Percentiles rank a stretch among this genome's conserved stretches.
phyloP scores from a whole-genome alignment of 2,888 invertebrate species.

The Hemistola chrysoprasaria region DNA sequence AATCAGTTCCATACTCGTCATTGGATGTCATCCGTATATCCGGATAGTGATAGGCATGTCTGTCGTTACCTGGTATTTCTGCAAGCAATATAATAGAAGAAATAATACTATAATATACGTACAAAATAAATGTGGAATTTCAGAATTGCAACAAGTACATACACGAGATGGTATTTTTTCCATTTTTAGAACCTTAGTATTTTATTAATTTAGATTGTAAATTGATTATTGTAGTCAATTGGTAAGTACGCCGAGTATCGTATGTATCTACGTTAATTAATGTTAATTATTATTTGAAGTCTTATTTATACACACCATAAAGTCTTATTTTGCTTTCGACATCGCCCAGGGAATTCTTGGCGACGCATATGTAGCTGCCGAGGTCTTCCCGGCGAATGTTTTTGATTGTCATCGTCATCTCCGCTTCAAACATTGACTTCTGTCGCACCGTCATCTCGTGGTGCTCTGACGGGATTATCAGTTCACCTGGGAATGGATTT shows the following conservation, averaged over 20 bases:
- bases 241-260: too few species aligned
- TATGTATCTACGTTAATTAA: too few species aligned
- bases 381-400: conserved; percentile 90
- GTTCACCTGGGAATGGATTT: conserved; percentile 86
- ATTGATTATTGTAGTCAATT: too few species aligned
- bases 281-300: too few species aligned
- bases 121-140: too few species aligned
- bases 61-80: conserved; percentile 78
- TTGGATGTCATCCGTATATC: conserved; percentile 64
- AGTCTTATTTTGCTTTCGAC: conserved; percentile 94
- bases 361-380: conserved; percentile 93
- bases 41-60: conserved; percentile 68
- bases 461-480: conserved; percentile 92
- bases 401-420: conserved; percentile 91
- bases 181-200: too few species aligned
- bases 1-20: conserved; percentile 69
- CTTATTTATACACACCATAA: conserved; percentile 89
- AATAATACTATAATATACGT: too few species aligned
- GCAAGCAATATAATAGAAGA: conserved; percentile 28
- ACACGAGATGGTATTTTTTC: too few species aligned
- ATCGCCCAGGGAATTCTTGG: conserved; percentile 93
- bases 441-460: conserved; percentile 89
- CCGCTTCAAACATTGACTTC: conserved; percentile 91
- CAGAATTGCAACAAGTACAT: too few species aligned
- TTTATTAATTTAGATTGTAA: too few species aligned